Evolutionary conservation across 1,140 invertebrate species (phyloP).

Genomic region (Lysiphlebus fabarum): DNA sequence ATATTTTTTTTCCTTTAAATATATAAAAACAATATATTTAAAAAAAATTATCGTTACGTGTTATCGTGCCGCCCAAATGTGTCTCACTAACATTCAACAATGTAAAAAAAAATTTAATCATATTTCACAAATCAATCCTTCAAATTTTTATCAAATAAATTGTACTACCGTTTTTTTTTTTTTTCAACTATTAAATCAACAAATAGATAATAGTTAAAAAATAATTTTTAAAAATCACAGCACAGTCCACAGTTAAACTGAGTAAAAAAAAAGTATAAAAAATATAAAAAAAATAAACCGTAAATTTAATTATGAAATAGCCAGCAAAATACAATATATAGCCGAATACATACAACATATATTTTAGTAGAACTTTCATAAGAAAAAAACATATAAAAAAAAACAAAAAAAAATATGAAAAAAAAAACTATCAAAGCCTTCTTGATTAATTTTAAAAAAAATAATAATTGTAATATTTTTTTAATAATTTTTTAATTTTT

Average conservation of each 20-base stretch:
- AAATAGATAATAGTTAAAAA: conserved; percentile 1
- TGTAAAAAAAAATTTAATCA: too few relatives aligned
- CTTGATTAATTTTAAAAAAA: conserved; percentile 28
- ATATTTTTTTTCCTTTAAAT: conserved; percentile 18
- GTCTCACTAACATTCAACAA: not conserved
- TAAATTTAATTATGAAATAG: conserved; percentile 45
- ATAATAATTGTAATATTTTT: too few relatives aligned
- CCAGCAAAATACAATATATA: conserved; percentile 44
- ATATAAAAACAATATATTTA: too few relatives aligned
- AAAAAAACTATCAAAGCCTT: conserved; percentile 32
- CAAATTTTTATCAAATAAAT: too few relatives aligned
- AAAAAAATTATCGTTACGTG: conserved; percentile 28
- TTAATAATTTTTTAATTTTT: too few relatives aligned
- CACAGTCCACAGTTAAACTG: conserved; percentile 2
- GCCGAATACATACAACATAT: conserved; percentile 48
- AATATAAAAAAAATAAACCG: conserved; percentile 41
- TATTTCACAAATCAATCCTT: too few relatives aligned
- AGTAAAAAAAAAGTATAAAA: conserved; percentile 14
- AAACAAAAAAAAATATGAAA: not conserved
- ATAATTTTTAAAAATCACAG: conserved; percentile 10
- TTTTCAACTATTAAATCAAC: conserved; percentile 15
- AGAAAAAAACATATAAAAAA: conserved; percentile 21
- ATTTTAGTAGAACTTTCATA: conserved; percentile 54
- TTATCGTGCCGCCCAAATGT: conserved; percentile 22
- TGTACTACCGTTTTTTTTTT: not conserved